phyloP scores from a whole-genome alignment of 2,888 invertebrate species.

The Parnassius glacialis region DNA sequence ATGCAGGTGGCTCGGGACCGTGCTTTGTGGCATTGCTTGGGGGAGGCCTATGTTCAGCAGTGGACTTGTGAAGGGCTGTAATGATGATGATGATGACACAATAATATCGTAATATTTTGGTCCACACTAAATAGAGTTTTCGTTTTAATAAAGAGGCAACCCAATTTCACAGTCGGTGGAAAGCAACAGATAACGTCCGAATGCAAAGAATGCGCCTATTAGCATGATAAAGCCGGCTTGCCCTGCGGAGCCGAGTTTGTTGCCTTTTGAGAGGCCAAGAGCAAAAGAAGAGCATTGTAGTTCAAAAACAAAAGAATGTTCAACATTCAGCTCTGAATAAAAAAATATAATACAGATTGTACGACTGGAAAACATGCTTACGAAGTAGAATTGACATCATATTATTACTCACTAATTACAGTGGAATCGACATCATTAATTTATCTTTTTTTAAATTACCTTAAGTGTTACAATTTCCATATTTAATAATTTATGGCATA shows the following conservation, averaged over 20 bases:
- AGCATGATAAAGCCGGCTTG: constrained; percentile 18
- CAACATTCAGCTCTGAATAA: background rate
- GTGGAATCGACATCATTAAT: no score
- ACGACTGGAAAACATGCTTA: no score
- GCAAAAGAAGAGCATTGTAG: constrained; percentile 2
- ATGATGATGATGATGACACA: no score
- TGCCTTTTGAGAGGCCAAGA: background rate
- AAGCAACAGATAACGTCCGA: constrained; percentile 15
- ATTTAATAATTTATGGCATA: no score
- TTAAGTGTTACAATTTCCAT: no score
- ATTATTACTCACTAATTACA: no score
- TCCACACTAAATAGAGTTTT: constrained; percentile 6
- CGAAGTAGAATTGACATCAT: no score
- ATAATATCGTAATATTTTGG: background rate
- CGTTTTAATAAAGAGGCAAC: constrained; percentile 2
- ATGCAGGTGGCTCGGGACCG: no score
- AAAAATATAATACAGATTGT: background rate
- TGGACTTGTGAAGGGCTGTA: no score
- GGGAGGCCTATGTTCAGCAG: no score
- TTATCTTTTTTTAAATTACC: no score
- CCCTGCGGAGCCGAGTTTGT: constrained; percentile 3
- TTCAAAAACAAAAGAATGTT: constrained; percentile 8
- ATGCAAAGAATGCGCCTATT: constrained; percentile 19
- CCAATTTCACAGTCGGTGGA: constrained; percentile 23
- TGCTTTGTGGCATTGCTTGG: no score